Percentiles rank a stretch among this genome's conserved stretches.
Conservation (phyloP, 37 sponge, comb jelly and placozoan genomes). For the Cladorhizidae sp. region DNA sequence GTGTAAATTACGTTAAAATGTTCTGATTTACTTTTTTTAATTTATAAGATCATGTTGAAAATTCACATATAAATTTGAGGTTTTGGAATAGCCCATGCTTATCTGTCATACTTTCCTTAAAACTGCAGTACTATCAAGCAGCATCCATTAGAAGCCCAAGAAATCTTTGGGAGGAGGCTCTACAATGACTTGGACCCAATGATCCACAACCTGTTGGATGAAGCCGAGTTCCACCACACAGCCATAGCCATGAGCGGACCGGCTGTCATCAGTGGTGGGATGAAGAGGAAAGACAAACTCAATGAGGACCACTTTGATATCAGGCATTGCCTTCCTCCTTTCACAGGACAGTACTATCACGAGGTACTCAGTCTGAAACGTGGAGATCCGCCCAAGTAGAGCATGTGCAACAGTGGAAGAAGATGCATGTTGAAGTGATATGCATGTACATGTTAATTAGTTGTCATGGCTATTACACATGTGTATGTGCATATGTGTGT, state of each 20-base stretch:
- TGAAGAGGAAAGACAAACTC: background rate
- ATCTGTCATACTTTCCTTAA: no score
- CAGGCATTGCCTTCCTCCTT: conserved; percentile 9
- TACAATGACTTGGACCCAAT: conserved; percentile 17
- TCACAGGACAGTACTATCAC: conserved; percentile 16
- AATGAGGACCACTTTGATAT: conserved; percentile 1
- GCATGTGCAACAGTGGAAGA: no score
- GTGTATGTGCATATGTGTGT: no score
- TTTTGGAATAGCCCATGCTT: no score
- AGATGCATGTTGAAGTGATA: no score
- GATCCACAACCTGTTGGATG: conserved; percentile 28
- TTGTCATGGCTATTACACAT: no score
- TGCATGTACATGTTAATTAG: no score
- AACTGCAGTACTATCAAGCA: conserved; percentile 16
- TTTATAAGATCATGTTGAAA: no score
- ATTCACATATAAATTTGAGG: no score
- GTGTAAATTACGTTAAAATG: no score
- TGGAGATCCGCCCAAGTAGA: background rate
- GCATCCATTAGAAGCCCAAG: conserved; percentile 13
- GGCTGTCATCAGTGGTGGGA: conserved; percentile 1
- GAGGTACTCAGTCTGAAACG: conserved; percentile 19
- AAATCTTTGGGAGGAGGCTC: conserved; percentile 25
- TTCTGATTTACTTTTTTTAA: no score
- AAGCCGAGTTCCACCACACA: background rate
- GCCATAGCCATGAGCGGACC: background rate